Base-by-base conservation (phyloP, 2,888 invertebrate species). In the Gymnocheta viridis region DNA sequence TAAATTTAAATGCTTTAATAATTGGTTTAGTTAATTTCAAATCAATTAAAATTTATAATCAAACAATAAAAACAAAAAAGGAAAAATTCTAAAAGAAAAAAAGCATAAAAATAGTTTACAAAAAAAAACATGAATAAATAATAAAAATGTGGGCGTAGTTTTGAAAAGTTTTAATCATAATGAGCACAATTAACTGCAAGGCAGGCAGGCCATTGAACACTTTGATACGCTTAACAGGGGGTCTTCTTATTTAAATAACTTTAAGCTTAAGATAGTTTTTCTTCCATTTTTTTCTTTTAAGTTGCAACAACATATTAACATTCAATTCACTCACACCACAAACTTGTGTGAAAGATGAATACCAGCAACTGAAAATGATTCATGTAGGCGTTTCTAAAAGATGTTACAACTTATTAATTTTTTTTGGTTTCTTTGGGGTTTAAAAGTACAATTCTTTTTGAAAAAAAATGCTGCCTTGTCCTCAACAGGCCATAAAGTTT, bases 311-410 rank as follows among this genome's bases (percentile, higher is more conserved):
- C 29, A 64, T 38, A 29, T 76, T 44, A n/a, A n/a, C 32, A 76
- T 66, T 73, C 44, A 60, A n/a, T 24, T n/a, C 14, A 22, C 35
- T 29, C 41, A 51, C 12, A 17, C 22, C 9, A 19, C 2, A 38
- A 24, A 17, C 9, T 32, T 38, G 12, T 27, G 10, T 19, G 14
- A 67, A 29, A 19, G 0, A 47, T 67, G 32, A 66, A 66, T 35
- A 19, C 56, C n/a, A 38, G 19, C 54, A 41, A 35, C 47, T 49
- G 2, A 56, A 1, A 2, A 67, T 67, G 29, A 69, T 27, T 54
- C 44, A 66, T 58, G 82, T 82, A 32, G 83, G 83, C 83, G 83
- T 83, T 83, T 44, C 19, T 64, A 32, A 64, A 82, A 82, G 78
- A 82, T 82, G 79, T 76, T 79, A 82, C 82, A 69, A 47, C 60